Percentiles rank a stretch among this genome's conserved stretches.
Evolutionary conservation across 2,888 invertebrate genomes (phyloP).

Genomic region (Lithophane ornitopus): DNA sequence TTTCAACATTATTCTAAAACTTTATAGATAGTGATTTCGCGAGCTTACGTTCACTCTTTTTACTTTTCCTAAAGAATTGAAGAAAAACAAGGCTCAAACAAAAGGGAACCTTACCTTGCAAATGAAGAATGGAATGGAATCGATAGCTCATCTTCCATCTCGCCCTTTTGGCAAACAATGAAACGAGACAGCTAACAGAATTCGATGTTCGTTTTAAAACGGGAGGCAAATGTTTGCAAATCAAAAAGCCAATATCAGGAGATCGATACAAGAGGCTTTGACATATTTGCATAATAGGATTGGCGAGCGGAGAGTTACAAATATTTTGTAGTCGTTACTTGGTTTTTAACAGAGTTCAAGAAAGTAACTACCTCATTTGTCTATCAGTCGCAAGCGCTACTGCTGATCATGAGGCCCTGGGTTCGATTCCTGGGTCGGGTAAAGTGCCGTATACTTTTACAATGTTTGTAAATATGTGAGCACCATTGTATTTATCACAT

Average conservation of each 20-base stretch:
- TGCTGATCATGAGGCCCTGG: not conserved
- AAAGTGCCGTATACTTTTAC: too few species aligned
- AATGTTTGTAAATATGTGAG: too few species aligned
- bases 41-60: conserved; percentile 4
- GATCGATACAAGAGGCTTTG: conserved; percentile 87
- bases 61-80: conserved; percentile 25
- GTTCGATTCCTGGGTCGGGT: not conserved
- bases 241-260: conserved; percentile 86
- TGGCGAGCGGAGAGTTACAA: conserved; percentile 67
- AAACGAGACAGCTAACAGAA: conserved; percentile 52
- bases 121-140: conserved; percentile 53
- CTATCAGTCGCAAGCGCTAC: too few species aligned
- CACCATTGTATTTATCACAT: too few species aligned
- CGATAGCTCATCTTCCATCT: conserved; percentile 24
- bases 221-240: conserved; percentile 87
- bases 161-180: conserved; percentile 24
- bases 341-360: not conserved
- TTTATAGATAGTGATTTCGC: conserved; percentile 24
- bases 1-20: conserved; percentile 17
- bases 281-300: conserved; percentile 89
- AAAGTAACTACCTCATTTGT: not conserved
- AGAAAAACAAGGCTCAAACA: conserved; percentile 34
- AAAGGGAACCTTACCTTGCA: conserved; percentile 39
- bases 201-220: conserved; percentile 78
- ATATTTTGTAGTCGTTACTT: conserved; percentile 46